These are phyloP conservation scores for Bicyclus anynana DNA, from an alignment of 1,140 invertebrate genomes.

Conservation along the genomic window DNA sequence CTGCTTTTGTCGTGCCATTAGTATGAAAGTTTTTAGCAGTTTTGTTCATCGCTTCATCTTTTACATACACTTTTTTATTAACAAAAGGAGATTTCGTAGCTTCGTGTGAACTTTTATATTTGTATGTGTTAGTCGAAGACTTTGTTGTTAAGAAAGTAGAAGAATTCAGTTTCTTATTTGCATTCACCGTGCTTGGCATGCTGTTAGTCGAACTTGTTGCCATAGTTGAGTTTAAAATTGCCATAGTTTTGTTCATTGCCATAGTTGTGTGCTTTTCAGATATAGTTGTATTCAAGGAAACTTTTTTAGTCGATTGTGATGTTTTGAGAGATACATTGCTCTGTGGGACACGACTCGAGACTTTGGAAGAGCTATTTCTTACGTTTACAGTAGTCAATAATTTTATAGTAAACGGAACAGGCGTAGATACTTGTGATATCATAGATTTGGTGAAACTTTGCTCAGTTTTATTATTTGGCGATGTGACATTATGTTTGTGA, in stretches of 20 bases:
- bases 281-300: conserved; percentile 5
- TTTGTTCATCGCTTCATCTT: conserved; percentile 24
- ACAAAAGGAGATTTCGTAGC: conserved; percentile 23
- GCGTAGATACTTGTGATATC: conserved; percentile 38
- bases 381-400: conserved; percentile 27
- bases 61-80: conserved; percentile 21
- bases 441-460: conserved; percentile 48
- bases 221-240: not conserved
- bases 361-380: conserved; percentile 29
- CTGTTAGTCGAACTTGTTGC: conserved; percentile 58
- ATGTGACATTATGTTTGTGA: conserved; percentile 37
- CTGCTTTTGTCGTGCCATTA: conserved; percentile 14
- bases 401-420: conserved; percentile 42
- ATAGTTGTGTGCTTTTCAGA: conserved; percentile 16
- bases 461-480: conserved; percentile 38
- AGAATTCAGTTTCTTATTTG: conserved; percentile 40
- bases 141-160: conserved; percentile 49
- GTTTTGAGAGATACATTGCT: conserved; percentile 27
- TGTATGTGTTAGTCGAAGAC: conserved; percentile 46
- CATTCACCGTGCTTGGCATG: conserved; percentile 50
- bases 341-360: conserved; percentile 23
- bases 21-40: conserved; percentile 3
- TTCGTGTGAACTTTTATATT: conserved; percentile 21
- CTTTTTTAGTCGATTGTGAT: conserved; percentile 23
- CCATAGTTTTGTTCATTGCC: not conserved